Evolutionary conservation across 1,140 invertebrate genomes (phyloP).

Genomic region (Colletes latitarsis): DNA sequence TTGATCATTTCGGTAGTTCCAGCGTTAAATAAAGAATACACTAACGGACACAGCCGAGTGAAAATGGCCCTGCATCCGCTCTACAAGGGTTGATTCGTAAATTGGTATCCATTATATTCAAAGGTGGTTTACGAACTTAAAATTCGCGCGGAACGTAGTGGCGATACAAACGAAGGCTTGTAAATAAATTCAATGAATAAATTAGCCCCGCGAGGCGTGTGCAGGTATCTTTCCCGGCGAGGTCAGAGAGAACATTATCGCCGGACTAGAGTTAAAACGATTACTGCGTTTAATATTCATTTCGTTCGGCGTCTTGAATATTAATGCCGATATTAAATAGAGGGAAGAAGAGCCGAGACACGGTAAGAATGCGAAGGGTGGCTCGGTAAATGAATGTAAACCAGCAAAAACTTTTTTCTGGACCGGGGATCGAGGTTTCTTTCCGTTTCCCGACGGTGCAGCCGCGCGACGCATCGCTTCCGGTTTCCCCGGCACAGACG

Average conservation of each 20-base stretch:
- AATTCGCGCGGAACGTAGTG: neutral
- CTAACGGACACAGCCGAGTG: no score
- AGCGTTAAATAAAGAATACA: no score
- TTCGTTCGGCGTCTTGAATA: slow-evolving; percentile 75
- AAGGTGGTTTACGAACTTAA: neutral
- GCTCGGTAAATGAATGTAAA: slow-evolving; percentile 25
- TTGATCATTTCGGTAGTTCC: no score
- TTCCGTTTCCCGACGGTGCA: no score
- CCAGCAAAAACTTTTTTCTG: neutral
- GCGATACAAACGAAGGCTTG: neutral
- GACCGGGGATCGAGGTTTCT: neutral
- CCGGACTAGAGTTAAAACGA: slow-evolving; percentile 74
- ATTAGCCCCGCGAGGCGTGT: slow-evolving; percentile 2
- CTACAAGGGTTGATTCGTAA: no score
- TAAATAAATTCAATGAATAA: slow-evolving; percentile 25
- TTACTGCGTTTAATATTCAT: slow-evolving; percentile 78
- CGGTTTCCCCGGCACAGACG: neutral
- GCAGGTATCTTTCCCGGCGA: slow-evolving; percentile 10
- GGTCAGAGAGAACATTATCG: slow-evolving; percentile 51
- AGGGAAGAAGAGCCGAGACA: slow-evolving; percentile 15
- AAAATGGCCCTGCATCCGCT: no score
- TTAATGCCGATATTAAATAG: slow-evolving; percentile 66
- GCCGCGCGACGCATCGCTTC: slow-evolving; percentile 7
- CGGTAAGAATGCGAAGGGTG: slow-evolving; percentile 4
- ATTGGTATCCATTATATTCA: no score